phyloP scores from a whole-genome alignment of 2,113 vertebrate genomes.

The Okapia johnstoni region DNA sequence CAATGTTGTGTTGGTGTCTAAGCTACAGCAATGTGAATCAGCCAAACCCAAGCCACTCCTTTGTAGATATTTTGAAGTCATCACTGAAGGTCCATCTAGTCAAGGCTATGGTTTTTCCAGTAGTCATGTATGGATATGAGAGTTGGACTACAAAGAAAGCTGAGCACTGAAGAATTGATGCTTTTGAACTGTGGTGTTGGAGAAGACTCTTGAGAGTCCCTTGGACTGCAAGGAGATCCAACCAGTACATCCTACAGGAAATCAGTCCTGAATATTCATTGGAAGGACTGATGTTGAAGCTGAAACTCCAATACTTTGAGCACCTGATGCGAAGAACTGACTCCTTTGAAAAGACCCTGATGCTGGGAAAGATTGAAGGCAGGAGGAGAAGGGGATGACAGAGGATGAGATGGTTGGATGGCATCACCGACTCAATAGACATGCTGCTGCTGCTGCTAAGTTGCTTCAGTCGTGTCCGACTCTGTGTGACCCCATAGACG shows the following conservation, averaged over 20 bases:
- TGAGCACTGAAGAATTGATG: accelerated
- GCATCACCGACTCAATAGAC: too few relatives aligned
- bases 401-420: too few relatives aligned
- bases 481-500: too few relatives aligned
- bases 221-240: not conserved
- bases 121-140: not conserved
- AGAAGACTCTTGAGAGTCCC: not conserved
- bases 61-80: not conserved
- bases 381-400: too few relatives aligned
- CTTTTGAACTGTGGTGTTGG: not conserved
- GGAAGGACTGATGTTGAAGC: not conserved
- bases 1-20: not conserved
- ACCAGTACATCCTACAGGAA: not conserved
- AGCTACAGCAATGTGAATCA: not conserved
- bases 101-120: not conserved
- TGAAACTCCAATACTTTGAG: too few relatives aligned
- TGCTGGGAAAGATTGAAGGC: too few relatives aligned
- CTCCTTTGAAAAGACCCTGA: too few relatives aligned
- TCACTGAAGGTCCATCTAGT: too few relatives aligned
- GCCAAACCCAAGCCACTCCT: not conserved
- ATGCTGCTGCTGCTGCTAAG: too few relatives aligned
- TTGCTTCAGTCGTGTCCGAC: too few relatives aligned
- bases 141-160: not conserved
- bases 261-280: not conserved
- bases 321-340: too few relatives aligned